phyloP scores from a whole-genome alignment of 2,888 invertebrate genomes.

The Hypselothyrea guttata region DNA sequence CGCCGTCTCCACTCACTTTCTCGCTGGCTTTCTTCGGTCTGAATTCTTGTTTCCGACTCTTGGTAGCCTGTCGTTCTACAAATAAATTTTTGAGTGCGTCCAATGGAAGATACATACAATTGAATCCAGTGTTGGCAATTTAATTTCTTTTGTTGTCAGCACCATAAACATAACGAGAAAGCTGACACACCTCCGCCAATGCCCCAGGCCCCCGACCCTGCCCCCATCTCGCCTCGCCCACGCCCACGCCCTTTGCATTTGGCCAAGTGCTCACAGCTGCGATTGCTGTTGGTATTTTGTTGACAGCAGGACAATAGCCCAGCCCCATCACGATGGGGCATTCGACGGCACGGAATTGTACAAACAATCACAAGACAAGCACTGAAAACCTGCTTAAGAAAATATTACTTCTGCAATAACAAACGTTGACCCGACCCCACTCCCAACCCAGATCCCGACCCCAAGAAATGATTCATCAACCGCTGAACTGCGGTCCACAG shows the following conservation, averaged over 20 bases:
- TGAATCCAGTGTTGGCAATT: constrained; percentile 75
- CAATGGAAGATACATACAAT: constrained; percentile 55
- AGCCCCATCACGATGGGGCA: constrained; percentile 66
- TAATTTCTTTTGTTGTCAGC: constrained; percentile 73
- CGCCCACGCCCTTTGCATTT: constrained; percentile 14
- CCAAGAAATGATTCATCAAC: no score
- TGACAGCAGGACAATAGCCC: constrained; percentile 73
- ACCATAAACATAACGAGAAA: constrained; percentile 64
- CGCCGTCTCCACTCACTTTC: no score
- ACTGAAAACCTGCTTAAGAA: constrained; percentile 47
- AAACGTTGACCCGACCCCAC: constrained; percentile 54
- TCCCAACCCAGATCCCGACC: no score
- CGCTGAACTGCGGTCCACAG: no score
- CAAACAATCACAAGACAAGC: constrained; percentile 75
- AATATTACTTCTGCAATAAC: constrained; percentile 17
- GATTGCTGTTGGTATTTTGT: constrained; percentile 57
- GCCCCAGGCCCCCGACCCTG: no score
- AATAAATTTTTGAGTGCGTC: constrained; percentile 53
- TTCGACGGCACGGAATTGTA: constrained; percentile 76
- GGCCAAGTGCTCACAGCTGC: constrained; percentile 51
- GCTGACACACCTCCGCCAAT: constrained; percentile 26
- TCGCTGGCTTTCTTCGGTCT: constrained; percentile 2
- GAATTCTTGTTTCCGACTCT: no score
- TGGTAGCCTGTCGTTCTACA: constrained; percentile 20
- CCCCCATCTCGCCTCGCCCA: constrained; percentile 29